Evolutionary conservation across 2,797 vertebrate species (phyloP).

Genomic region (Oceanodroma leucorhoa): DNA sequence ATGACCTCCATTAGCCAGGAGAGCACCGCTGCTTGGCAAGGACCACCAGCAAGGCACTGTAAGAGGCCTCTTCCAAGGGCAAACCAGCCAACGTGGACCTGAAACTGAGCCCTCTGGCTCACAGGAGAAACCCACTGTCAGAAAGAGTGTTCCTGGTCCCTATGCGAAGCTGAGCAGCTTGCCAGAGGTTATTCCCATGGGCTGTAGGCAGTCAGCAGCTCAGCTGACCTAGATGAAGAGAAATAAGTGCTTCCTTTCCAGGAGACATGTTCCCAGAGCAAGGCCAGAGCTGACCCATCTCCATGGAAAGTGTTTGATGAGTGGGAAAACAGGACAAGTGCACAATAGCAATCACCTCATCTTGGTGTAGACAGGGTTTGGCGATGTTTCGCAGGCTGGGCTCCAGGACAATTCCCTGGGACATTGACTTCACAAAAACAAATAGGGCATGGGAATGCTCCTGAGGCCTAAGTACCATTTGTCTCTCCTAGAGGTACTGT

Average conservation of each 20-base stretch:
- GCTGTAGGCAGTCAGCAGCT: not conserved
- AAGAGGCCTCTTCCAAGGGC: fast-evolving
- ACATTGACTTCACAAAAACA: not conserved
- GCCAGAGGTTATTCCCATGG: not conserved
- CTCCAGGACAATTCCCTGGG: not conserved
- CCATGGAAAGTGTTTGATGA: not conserved
- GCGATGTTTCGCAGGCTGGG: not conserved
- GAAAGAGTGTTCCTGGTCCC: not conserved
- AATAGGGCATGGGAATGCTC: not conserved
- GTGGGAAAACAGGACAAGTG: not conserved
- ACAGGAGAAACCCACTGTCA: not conserved
- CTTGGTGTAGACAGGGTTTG: not conserved
- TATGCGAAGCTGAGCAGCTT: not conserved
- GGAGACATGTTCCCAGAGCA: not conserved
- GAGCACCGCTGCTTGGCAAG: not conserved
- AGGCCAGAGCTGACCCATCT: not conserved
- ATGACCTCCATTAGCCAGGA: fast-evolving
- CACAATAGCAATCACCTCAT: not conserved
- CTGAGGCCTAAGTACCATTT: not conserved
- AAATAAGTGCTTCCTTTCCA: not conserved
- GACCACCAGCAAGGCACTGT: not conserved
- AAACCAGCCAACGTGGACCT: not conserved
- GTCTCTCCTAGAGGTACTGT: not conserved
- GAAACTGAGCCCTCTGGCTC: not conserved
- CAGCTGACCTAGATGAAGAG: not conserved